Conservation (phyloP, 2,888 invertebrate genomes). For the Machimus rusticus region DNA sequence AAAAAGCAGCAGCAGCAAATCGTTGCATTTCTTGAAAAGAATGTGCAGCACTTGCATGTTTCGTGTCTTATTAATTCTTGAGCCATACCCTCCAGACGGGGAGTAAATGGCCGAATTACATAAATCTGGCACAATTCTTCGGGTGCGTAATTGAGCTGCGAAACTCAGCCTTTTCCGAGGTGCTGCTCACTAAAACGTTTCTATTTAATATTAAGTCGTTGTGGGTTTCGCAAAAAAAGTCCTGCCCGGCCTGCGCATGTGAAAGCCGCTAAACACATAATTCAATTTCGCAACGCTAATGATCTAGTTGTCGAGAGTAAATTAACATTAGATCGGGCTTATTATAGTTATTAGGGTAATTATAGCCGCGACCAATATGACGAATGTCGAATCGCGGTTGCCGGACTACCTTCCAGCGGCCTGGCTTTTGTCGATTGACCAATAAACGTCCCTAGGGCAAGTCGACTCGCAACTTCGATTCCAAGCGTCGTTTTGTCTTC, state of each 20-base stretch:
- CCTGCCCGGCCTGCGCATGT: background rate
- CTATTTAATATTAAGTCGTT: background rate
- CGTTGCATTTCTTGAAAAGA: background rate
- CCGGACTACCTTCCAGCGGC: background rate
- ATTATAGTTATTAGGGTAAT: constrained; percentile 35
- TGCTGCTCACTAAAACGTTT: background rate
- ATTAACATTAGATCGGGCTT: constrained; percentile 19
- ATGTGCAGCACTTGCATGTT: background rate
- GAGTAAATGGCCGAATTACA: background rate
- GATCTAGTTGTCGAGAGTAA: constrained; percentile 29
- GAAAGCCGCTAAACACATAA: constrained; percentile 29
- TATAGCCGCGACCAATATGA: constrained; percentile 18
- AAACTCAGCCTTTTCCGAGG: background rate
- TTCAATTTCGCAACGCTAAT: constrained; percentile 38
- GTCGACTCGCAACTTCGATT: background rate
- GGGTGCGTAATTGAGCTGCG: background rate
- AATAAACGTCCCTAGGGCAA: background rate
- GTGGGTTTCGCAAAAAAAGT: background rate
- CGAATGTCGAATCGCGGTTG: constrained; percentile 4
- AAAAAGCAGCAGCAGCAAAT: background rate
- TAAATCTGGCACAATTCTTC: background rate
- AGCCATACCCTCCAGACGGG: background rate
- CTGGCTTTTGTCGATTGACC: background rate
- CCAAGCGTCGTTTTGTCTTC: background rate
- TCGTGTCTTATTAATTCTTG: background rate